Evolutionary conservation across 2,888 invertebrate species (phyloP).

Genomic region (Zelleria hepariella): DNA sequence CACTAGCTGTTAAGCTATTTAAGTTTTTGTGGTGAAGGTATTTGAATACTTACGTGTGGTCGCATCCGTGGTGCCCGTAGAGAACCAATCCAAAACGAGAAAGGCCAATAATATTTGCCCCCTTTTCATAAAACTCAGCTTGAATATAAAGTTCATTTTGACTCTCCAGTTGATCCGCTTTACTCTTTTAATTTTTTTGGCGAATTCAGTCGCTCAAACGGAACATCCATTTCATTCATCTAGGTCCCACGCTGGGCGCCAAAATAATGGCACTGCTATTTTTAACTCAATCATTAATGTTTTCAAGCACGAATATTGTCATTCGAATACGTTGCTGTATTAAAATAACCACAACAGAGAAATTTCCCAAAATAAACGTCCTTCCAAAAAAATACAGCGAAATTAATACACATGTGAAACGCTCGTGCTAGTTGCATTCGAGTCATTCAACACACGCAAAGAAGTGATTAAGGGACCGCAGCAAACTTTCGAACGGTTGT

Average conservation of each 20-base stretch:
- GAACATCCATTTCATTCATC: background rate
- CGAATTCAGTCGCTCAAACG: background rate
- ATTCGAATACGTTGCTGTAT: background rate
- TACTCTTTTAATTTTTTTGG: background rate
- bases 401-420: conserved; percentile 41
- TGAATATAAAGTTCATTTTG: conserved; percentile 26
- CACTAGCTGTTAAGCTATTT: background rate
- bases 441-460: conserved; percentile 58
- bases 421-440: conserved; percentile 42
- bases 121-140: conserved; percentile 32
- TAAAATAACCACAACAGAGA: background rate
- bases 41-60: conserved; percentile 44
- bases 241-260: conserved; percentile 31
- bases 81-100: conserved; percentile 53
- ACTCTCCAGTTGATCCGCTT: conserved; percentile 9
- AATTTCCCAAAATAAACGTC: background rate
- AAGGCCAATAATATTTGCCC: conserved; percentile 43
- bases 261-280: conserved; percentile 8
- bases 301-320: background rate
- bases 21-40: background rate
- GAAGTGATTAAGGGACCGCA: conserved; percentile 51
- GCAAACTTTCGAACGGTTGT: conserved; percentile 32
- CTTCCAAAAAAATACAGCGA: conserved; percentile 17
- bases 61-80: conserved; percentile 48
- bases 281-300: background rate